These are phyloP conservation scores for Papilio aristodemus DNA, from an alignment of 1,140 invertebrate genomes.

Conservation along the genomic window DNA sequence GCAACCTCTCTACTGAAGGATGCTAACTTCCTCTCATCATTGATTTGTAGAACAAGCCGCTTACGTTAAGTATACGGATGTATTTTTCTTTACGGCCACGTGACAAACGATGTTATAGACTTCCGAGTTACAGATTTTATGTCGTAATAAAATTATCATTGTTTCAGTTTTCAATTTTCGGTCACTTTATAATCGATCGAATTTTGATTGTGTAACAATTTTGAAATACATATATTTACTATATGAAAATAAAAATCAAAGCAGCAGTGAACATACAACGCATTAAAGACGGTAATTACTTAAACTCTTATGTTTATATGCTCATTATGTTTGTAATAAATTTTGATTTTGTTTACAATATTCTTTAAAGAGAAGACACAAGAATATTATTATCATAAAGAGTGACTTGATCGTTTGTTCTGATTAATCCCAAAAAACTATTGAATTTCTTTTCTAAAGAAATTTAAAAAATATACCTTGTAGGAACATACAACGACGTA, in stretches of 20 bases:
- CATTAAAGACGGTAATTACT: neutral
- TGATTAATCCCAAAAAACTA: too few species aligned
- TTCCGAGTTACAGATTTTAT: too few species aligned
- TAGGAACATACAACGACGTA: too few species aligned
- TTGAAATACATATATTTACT: too few species aligned
- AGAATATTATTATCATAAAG: too few species aligned
- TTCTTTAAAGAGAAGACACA: neutral
- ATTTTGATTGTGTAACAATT: too few species aligned
- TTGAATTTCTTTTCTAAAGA: too few species aligned
- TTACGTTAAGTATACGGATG: neutral
- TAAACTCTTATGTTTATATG: neutral
- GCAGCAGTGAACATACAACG: neutral
- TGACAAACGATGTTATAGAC: neutral
- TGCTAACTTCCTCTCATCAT: constrained; percentile 20
- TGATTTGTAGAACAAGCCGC: neutral
- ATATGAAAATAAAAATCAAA: neutral
- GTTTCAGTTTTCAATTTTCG: too few species aligned
- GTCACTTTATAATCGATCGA: too few species aligned
- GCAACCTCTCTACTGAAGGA: constrained; percentile 23
- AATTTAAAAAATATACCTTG: too few species aligned
- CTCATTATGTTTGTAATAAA: constrained; percentile 4
- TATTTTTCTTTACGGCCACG: neutral
- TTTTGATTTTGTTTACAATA: neutral
- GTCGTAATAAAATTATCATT: too few species aligned
- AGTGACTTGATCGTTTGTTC: too few species aligned